Conservation (phyloP, 2,888 invertebrate genomes). For the Leptinotarsa rubiginosa region DNA sequence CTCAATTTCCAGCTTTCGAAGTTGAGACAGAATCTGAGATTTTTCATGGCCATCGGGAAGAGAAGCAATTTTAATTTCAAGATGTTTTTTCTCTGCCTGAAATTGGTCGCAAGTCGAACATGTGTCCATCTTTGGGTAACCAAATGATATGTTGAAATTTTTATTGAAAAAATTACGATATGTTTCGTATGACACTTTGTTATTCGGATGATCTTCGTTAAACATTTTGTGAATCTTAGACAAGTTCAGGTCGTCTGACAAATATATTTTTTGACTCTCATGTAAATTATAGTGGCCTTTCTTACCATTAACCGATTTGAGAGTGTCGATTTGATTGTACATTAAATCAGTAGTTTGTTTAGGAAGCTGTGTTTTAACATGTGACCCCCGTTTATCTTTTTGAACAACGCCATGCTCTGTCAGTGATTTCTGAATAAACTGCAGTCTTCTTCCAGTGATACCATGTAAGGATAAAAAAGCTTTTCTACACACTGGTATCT, state of each 20-base stretch:
- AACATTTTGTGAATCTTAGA: conserved; percentile 20
- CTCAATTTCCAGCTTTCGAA: conserved; percentile 17
- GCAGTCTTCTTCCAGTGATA: conserved; percentile 19
- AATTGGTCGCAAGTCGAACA: conserved; percentile 13
- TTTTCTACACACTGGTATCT: conserved; percentile 4
- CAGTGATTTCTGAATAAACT: conserved; percentile 21
- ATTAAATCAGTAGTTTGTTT: neutral
- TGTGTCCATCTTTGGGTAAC: conserved; percentile 1
- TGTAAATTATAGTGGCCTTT: conserved; percentile 13
- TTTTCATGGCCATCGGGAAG: conserved; percentile 18
- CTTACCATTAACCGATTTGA: conserved; percentile 4
- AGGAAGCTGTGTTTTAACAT: conserved; percentile 20
- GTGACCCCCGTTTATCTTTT: conserved; percentile 18
- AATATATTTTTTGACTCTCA: conserved; percentile 20
- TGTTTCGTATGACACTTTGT: conserved; percentile 18
- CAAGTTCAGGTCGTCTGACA: conserved; percentile 14
- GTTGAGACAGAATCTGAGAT: conserved; percentile 18
- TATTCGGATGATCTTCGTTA: conserved; percentile 17
- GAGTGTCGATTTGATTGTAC: neutral
- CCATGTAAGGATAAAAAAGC: conserved; percentile 17
- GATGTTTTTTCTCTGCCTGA: conserved; percentile 21
- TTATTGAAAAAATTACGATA: conserved; percentile 13
- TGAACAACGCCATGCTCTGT: conserved; percentile 17
- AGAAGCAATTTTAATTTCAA: conserved; percentile 20
- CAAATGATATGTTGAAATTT: conserved; percentile 1